Evolutionary conservation across 2,888 invertebrate species (phyloP).

Genomic region (Julus scanicus): DNA sequence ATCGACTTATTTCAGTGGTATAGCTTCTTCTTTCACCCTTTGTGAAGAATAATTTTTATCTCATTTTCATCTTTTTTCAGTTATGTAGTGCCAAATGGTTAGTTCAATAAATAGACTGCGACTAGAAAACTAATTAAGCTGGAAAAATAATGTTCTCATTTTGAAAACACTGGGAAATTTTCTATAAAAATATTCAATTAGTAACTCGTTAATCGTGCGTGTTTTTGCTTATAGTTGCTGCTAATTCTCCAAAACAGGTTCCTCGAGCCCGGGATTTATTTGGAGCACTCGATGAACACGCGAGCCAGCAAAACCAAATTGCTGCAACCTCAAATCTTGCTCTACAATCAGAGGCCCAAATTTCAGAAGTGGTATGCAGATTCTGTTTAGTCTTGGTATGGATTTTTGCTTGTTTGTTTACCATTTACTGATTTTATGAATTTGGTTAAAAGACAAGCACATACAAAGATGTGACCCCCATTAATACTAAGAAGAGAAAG

Average conservation of each 20-base stretch:
- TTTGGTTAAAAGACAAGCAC: neutral
- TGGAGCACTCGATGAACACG: slow-evolving; percentile 57
- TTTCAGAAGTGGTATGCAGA: neutral
- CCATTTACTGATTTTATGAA: neutral
- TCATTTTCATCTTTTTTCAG: no score
- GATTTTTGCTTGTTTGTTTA: neutral
- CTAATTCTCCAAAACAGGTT: neutral
- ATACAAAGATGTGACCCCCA: slow-evolving; percentile 50
- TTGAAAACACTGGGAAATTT: no score
- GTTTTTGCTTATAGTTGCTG: neutral
- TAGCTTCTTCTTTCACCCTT: no score
- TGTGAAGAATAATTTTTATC: no score
- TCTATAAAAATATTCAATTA: no score
- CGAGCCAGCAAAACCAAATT: neutral
- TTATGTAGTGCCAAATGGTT: no score
- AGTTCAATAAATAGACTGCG: no score
- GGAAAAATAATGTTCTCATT: no score
- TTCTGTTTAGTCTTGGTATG: neutral
- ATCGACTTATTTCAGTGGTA: no score
- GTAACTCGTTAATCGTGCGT: neutral
- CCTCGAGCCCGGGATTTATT: slow-evolving; percentile 56
- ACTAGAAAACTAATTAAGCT: no score
- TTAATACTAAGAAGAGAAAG: slow-evolving; percentile 69
- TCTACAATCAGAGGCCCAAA: neutral
- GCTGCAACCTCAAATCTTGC: neutral